Conservation (phyloP, 35 echinoderm and acorn worm species). For the Strongylocentrotus purpuratus region DNA sequence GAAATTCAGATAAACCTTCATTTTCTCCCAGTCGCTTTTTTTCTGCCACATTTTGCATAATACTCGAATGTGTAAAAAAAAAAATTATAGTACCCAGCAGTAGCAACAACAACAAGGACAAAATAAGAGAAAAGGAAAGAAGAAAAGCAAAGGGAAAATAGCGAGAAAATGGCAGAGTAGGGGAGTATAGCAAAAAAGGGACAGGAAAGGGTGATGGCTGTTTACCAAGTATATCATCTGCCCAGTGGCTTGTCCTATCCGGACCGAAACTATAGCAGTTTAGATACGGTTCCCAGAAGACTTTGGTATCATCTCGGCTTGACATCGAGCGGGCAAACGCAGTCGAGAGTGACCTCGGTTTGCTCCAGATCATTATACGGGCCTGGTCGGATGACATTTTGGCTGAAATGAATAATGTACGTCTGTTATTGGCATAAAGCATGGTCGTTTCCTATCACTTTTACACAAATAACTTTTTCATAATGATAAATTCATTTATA, state of each 20-base stretch:
- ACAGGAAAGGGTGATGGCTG: not conserved
- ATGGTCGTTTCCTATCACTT: no score
- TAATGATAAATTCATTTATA: no score
- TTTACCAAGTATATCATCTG: constrained; percentile 31
- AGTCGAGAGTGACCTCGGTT: constrained; percentile 4
- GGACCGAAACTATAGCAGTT: not conserved
- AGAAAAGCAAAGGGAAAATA: not conserved
- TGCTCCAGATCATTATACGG: constrained; percentile 12
- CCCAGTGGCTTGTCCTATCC: not conserved
- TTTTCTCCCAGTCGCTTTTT: no score
- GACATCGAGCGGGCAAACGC: constrained; percentile 23
- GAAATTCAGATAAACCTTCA: no score
- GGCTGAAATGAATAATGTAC: not conserved
- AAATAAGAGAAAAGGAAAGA: not conserved
- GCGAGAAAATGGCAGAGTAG: not conserved
- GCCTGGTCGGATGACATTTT: not conserved
- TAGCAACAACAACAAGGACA: no score
- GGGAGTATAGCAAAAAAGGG: not conserved
- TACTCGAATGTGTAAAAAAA: no score
- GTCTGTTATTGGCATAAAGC: no score
- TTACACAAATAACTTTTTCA: no score
- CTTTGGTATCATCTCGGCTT: not conserved
- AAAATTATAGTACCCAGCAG: no score
- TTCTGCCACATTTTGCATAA: not conserved
- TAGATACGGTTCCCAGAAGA: constrained; percentile 14